Conservation (phyloP, 1,140 invertebrate genomes). For the Hyphantria cunea region DNA sequence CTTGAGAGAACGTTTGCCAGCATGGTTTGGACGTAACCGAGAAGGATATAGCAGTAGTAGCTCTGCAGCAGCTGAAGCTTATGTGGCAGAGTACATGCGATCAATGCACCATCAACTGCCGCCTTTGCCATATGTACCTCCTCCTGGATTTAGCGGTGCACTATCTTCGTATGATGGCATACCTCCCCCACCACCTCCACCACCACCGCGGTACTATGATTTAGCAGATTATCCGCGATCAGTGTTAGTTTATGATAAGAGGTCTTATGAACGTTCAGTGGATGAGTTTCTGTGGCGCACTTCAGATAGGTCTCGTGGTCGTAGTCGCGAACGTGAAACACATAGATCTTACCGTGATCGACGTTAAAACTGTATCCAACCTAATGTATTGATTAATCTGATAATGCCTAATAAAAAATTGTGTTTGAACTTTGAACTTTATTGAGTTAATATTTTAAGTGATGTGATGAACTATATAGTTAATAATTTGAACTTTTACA, state of each 20-base stretch:
- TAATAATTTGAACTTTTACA: slow-evolving; percentile 38
- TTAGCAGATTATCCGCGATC: slow-evolving; percentile 83
- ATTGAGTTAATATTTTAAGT: slow-evolving; percentile 67
- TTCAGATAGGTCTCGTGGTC: slow-evolving; percentile 82
- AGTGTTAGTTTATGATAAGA: slow-evolving; percentile 85
- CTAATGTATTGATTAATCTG: slow-evolving; percentile 70
- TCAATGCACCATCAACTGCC: slow-evolving; percentile 91
- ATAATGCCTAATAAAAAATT: slow-evolving; percentile 73
- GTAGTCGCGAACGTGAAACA: slow-evolving; percentile 81
- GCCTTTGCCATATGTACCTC: slow-evolving; percentile 87
- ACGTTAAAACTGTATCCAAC: slow-evolving; percentile 61
- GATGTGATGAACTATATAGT: slow-evolving; percentile 67
- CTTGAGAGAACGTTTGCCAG: slow-evolving; percentile 68
- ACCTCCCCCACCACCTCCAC: slow-evolving; percentile 87
- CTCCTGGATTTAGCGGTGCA: slow-evolving; percentile 83
- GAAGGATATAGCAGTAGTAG: slow-evolving; percentile 75
- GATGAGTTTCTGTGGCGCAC: slow-evolving; percentile 95
- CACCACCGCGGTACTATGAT: slow-evolving; percentile 90
- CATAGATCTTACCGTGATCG: slow-evolving; percentile 78
- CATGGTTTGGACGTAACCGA: slow-evolving; percentile 76
- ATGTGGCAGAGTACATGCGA: slow-evolving; percentile 90
- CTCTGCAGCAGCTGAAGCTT: slow-evolving; percentile 88
- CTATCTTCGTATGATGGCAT: slow-evolving; percentile 86
- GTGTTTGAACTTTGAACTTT: slow-evolving; percentile 81
- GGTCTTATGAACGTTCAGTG: slow-evolving; percentile 94